Percentiles rank a stretch among this genome's conserved stretches.
phyloP scores from a whole-genome alignment of 2,797 vertebrate species.

The Poecile montanus region DNA sequence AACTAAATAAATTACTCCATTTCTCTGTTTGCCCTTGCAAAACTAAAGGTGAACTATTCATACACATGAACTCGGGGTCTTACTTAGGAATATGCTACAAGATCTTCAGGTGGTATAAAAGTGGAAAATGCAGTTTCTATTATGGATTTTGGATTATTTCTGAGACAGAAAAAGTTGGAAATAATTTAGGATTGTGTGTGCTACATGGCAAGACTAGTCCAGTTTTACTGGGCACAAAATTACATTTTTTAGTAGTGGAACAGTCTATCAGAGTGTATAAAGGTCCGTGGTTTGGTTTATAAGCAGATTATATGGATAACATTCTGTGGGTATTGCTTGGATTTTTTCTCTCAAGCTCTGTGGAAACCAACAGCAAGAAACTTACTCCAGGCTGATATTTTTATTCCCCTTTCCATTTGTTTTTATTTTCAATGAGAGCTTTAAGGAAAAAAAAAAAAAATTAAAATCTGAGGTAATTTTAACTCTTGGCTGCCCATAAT shows the following conservation, averaged over 20 bases:
- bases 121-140: not conserved
- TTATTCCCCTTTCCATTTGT: not conserved
- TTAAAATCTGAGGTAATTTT: not conserved
- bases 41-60: slow-evolving; percentile 10
- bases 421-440: not conserved
- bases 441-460: rapidly evolving
- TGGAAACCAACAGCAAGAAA: not conserved
- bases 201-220: not conserved
- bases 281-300: not conserved
- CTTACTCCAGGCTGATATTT: not conserved
- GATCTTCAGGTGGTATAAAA: not conserved
- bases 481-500: not conserved
- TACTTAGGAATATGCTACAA: not conserved
- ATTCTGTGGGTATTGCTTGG: not conserved
- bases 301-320: not conserved
- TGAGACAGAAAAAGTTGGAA: not conserved
- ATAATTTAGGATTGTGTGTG: not conserved
- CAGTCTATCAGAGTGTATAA: not conserved
- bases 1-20: slow-evolving; percentile 33
- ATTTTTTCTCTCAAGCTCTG: not conserved
- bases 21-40: slow-evolving; percentile 34
- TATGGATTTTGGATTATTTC: not conserved
- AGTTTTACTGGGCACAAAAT: not conserved
- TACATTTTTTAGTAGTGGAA: not conserved
- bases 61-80: not conserved